Conservation (phyloP, 2,113 vertebrate genomes). For the Himantopus leucocephalus region DNA sequence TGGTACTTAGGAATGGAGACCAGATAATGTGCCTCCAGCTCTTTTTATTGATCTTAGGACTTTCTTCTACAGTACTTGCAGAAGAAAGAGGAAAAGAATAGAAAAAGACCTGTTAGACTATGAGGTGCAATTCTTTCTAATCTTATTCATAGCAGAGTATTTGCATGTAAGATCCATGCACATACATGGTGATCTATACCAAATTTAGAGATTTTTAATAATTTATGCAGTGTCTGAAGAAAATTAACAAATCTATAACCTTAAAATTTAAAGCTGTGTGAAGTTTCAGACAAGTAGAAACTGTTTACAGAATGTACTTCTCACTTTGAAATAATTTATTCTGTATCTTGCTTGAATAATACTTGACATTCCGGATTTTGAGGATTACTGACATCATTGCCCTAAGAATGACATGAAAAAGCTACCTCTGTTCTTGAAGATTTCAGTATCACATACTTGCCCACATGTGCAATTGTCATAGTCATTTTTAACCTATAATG, state of each 20-base stretch:
- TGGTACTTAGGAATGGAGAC: background rate
- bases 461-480: background rate
- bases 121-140: background rate
- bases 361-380: background rate
- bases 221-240: background rate
- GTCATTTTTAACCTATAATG: background rate
- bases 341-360: background rate
- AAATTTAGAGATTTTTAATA: background rate
- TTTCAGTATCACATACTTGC: background rate
- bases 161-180: background rate
- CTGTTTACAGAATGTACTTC: background rate
- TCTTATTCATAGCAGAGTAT: background rate
- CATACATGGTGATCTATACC: background rate
- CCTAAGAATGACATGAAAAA: background rate
- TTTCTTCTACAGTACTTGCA: background rate
- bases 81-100: background rate
- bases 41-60: background rate
- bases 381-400: background rate
- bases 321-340: background rate
- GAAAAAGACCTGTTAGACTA: background rate
- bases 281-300: background rate
- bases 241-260: background rate
- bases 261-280: background rate
- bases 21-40: background rate
- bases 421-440: background rate